phyloP scores from a whole-genome alignment of 1,140 invertebrate species.

The Cyclargus thomasi region DNA sequence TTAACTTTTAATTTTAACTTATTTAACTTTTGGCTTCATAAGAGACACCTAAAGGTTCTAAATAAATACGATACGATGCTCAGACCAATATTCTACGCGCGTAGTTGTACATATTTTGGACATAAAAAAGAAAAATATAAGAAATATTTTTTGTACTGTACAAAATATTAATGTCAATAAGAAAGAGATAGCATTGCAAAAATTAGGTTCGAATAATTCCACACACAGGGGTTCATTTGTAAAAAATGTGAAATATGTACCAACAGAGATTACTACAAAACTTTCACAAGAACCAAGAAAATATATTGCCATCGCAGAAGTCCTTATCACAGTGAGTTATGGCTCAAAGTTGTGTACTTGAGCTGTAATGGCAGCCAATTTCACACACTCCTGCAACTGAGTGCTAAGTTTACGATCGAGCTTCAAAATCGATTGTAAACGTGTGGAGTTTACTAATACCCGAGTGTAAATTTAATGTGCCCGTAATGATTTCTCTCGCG shows the following conservation, averaged over 20 bases:
- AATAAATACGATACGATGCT: no score
- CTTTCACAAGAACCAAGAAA: slow-evolving; percentile 1
- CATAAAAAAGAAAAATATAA: no score
- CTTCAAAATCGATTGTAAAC: slow-evolving; percentile 35
- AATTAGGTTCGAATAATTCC: not conserved
- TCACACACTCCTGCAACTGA: slow-evolving; percentile 27
- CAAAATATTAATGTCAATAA: no score
- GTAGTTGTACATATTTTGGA: no score
- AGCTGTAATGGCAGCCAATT: slow-evolving; percentile 10
- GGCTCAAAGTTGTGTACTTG: slow-evolving; percentile 13
- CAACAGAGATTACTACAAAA: not conserved
- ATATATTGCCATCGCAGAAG: slow-evolving; percentile 8
- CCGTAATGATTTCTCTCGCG: slow-evolving; percentile 32
- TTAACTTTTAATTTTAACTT: no score
- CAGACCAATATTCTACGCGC: no score
- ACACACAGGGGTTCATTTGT: not conserved
- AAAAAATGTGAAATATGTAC: not conserved
- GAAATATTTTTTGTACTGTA: no score
- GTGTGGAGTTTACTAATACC: slow-evolving; percentile 37
- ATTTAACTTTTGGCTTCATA: no score
- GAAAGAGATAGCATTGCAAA: no score
- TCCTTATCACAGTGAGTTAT: slow-evolving; percentile 11
- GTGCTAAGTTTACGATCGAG: slow-evolving; percentile 40
- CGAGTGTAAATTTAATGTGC: slow-evolving; percentile 37
- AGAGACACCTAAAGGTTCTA: no score